Evolutionary conservation across 2,888 invertebrate genomes (phyloP), one percentile per base, ranked within the genome.

Genomic region (Trisateles emortualis): DNA sequence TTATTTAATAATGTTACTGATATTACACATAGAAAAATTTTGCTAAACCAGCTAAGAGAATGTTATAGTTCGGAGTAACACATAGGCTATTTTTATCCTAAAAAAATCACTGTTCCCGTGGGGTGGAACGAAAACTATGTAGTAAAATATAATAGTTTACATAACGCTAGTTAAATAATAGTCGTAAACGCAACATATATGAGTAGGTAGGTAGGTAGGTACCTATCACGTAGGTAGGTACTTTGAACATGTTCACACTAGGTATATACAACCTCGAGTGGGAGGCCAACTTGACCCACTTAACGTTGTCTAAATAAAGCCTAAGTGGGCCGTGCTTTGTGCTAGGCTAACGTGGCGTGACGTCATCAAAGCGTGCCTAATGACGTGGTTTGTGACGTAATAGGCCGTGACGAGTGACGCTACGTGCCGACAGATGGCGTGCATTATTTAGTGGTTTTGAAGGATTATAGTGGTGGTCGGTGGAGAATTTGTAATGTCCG

Each of bases 361-460:
- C 87, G 84, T 83, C 83, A 83, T 81, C 84, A 82, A 83, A 83
- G 84, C 74, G 57, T 38, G 58, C 67, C 76, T 83, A 81, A 83
- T 80, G 82, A 82, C 76, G 77, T 78, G 72, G 74, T 79, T 72
- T 76, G 67, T 77, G 69, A 59, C 67, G 76, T 83, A 84, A 83
- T 76, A 78, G 77, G 72, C 78, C 82, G 73, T 79, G 78, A 81
- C 82, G 70, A 55, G 52, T 63, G 39, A 48, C 61, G 60, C 40
- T 42, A 56, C 62, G 45, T 57, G 58, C 59, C 59, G 60, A 48
- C 61, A 65, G 66, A 66, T 61, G 66, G 59, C 56, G 47, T 70
- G 64, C 52, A 70, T 70, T 72, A 70, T 70, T 72, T 66, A 68
- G 69, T 59, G 69, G 44, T 57, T 63, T 44, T 43, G 52, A 58